These are phyloP conservation scores for Chloebia gouldiae DNA, from an alignment of 2,113 vertebrate genomes.

Conservation along the genomic window DNA sequence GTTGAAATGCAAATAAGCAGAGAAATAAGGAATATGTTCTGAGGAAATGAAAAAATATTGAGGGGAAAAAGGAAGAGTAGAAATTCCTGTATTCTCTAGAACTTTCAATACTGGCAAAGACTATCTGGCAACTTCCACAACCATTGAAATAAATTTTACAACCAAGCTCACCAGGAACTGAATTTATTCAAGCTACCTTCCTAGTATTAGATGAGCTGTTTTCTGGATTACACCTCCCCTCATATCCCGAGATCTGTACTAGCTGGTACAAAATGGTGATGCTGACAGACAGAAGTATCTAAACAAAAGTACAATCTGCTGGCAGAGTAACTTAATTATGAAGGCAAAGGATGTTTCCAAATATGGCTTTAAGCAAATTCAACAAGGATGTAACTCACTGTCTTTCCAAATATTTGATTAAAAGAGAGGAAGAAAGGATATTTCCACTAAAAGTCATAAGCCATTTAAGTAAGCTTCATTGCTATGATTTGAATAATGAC, in stretches of 20 bases:
- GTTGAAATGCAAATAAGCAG: background rate
- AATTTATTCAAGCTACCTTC: background rate
- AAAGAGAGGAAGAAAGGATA: background rate
- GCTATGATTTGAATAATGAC: background rate
- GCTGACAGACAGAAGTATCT: background rate
- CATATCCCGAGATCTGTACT: background rate
- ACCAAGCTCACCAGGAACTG: background rate
- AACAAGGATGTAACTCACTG: background rate
- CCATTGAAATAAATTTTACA: background rate
- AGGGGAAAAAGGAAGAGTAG: background rate
- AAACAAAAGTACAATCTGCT: background rate
- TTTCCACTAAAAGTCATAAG: background rate
- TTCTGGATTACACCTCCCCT: background rate
- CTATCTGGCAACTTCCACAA: background rate
- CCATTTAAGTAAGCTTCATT: background rate
- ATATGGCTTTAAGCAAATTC: background rate
- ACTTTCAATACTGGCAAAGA: background rate
- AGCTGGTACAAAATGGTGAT: background rate
- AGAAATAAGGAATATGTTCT: background rate
- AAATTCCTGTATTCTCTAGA: background rate
- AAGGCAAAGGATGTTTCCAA: background rate
- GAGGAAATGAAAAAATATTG: background rate
- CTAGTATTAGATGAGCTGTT: background rate
- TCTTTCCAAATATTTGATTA: background rate
- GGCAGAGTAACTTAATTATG: background rate